Evolutionary conservation across 2,888 invertebrate genomes (phyloP), one percentile per base, ranked within the genome.

Genomic region (Tiphia femorata): DNA sequence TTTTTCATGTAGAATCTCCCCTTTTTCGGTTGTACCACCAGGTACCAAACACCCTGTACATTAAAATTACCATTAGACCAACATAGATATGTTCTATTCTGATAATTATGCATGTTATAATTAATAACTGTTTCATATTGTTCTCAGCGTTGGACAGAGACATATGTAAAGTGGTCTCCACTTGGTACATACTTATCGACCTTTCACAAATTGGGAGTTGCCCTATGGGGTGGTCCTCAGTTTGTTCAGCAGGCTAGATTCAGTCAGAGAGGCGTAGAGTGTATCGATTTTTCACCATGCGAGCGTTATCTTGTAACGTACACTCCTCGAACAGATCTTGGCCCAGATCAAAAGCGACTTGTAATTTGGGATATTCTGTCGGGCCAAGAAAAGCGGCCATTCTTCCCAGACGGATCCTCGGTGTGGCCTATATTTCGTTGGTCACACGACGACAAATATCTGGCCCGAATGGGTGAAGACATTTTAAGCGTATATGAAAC

Each of bases 321-420:
- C 82, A 95, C 97, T 27, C 94, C 96, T 0, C 89, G 91, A 54
- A 88, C 90, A 12, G 91, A 92, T 59, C 85, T 83, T 37, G 84
- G 82, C 66, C 89, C 90, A 1, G 91, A 89, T 82, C 92, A 88
- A 84, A 96, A 90, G 64, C 92, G 94, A 76, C 91, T 97, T 12
- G 93, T 96, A 50, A 94, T 99, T 77, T 99, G 98, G 97, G 98
- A 99, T 84, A 95, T 98, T 61, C 89, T 96, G 64, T 97, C 97
- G 3, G 98, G 97, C 6, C 89, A 90, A 73, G 96, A 97, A 80
- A 97, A 96, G 81, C 91, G 98, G 71, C 91, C 93, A 2, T 98
- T 98, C 84, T 89, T 90, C 50, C 91, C 93, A 0, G 95, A 96
- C 48, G 91, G 92, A 49, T 91, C 92, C 57, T 90, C 93, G 0